phyloP scores from a whole-genome alignment of 2,888 invertebrate genomes.

The Syritta pipiens region DNA sequence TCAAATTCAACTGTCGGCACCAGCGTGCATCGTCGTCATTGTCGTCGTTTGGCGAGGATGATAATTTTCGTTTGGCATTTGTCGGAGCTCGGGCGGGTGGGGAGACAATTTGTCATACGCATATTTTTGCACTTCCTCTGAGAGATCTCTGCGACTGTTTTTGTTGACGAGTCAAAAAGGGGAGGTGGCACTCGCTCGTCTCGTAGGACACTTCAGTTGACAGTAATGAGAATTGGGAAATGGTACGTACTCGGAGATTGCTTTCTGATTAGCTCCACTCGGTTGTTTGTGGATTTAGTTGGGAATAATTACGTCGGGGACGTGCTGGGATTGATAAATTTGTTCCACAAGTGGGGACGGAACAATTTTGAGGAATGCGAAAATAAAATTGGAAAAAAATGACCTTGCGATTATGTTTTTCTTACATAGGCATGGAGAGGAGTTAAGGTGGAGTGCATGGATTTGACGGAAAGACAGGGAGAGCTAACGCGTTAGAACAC shows the following conservation, averaged over 20 bases:
- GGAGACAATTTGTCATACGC: slow-evolving; percentile 45
- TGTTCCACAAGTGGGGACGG: not conserved
- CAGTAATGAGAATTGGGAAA: slow-evolving; percentile 71
- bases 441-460: no score
- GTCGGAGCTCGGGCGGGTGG: not conserved
- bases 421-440: no score
- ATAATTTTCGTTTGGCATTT: slow-evolving; percentile 37
- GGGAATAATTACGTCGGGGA: slow-evolving; percentile 44
- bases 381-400: no score
- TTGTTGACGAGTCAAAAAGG: slow-evolving; percentile 5
- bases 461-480: no score
- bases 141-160: slow-evolving; percentile 1
- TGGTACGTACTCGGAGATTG: slow-evolving; percentile 62
- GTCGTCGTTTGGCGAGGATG: slow-evolving; percentile 28
- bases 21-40: slow-evolving; percentile 1
- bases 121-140: slow-evolving; percentile 50
- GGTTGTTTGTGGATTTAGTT: slow-evolving; percentile 8
- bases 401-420: no score
- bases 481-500: no score
- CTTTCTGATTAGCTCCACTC: slow-evolving; percentile 70
- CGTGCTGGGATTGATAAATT: slow-evolving; percentile 30
- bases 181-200: not conserved
- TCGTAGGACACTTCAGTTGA: slow-evolving; percentile 38
- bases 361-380: not conserved
- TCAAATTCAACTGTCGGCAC: no score